A percentile compares a stretch with the other conserved stretches of the same genome.
phyloP scores from a whole-genome alignment of 2,888 invertebrate species.

The Lycaena phlaeas region DNA sequence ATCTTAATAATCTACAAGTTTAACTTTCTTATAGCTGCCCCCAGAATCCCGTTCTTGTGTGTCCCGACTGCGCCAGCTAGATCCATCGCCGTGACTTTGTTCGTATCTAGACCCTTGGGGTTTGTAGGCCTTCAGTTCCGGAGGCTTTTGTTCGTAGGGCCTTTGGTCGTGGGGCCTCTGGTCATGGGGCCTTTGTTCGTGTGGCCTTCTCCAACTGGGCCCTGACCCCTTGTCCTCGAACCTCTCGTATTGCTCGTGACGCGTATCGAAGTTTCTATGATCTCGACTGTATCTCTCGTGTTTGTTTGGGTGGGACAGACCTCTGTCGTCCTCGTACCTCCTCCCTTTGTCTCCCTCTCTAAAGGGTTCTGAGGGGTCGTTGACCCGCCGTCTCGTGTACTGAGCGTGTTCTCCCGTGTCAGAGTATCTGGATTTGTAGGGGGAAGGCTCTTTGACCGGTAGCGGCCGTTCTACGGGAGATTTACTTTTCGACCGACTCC shows the following conservation, averaged over 20 bases:
- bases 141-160: slow-evolving; percentile 29
- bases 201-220: slow-evolving; percentile 28
- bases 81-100: slow-evolving; percentile 20
- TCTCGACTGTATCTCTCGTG: slow-evolving; percentile 30
- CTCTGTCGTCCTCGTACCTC: slow-evolving; percentile 27
- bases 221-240: slow-evolving; percentile 21
- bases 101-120: slow-evolving; percentile 25
- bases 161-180: slow-evolving; percentile 28
- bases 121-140: slow-evolving; percentile 31
- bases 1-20: slow-evolving; percentile 55
- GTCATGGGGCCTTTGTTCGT: neutral
- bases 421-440: slow-evolving; percentile 23
- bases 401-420: slow-evolving; percentile 28
- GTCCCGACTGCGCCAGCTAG: slow-evolving; percentile 14
- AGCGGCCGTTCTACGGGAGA: slow-evolving; percentile 37
- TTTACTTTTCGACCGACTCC: slow-evolving; percentile 38
- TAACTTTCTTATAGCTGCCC: slow-evolving; percentile 37
- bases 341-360: slow-evolving; percentile 15
- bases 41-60: slow-evolving; percentile 18
- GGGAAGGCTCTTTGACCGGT: slow-evolving; percentile 31
- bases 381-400: slow-evolving; percentile 16
- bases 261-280: slow-evolving; percentile 17
- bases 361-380: slow-evolving; percentile 3
- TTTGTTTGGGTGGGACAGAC: slow-evolving; percentile 25
- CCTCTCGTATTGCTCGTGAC: slow-evolving; percentile 20